A percentile compares a stretch with the other conserved stretches of the same genome.
These are phyloP conservation scores for Gobionotothen gibberifrons DNA, from an alignment of 2,797 vertebrate genomes.

Conservation along the genomic window DNA sequence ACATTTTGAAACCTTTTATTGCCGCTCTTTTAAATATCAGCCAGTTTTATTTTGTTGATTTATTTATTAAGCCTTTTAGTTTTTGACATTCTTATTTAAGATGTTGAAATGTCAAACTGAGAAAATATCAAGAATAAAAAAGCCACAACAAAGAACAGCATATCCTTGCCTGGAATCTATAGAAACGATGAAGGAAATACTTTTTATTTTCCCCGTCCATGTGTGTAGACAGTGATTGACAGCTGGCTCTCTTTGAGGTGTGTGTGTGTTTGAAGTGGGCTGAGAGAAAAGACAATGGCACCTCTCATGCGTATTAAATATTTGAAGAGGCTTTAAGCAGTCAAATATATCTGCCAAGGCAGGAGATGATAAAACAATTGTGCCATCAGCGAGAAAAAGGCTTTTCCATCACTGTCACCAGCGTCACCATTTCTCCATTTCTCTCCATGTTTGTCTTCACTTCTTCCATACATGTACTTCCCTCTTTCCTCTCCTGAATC, in stretches of 20 bases:
- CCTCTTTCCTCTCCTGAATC: slow-evolving; percentile 1
- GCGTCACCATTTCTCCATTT: slow-evolving; percentile 9
- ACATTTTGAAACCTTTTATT: background rate
- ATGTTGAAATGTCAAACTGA: background rate
- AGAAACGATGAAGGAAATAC: slow-evolving; percentile 34
- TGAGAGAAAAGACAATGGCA: slow-evolving; percentile 55
- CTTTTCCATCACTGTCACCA: slow-evolving; percentile 4
- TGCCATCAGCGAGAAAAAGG: slow-evolving; percentile 27
- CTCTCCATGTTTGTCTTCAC: slow-evolving; percentile 20
- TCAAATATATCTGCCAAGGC: slow-evolving; percentile 45
- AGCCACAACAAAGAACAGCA: slow-evolving; percentile 10
- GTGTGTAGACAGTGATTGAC: slow-evolving; percentile 63
- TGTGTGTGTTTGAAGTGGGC: slow-evolving; percentile 62
- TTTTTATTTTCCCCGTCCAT: background rate
- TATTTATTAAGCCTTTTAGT: background rate
- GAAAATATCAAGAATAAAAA: slow-evolving; percentile 35
- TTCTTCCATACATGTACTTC: background rate
- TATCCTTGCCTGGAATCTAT: slow-evolving; percentile 13
- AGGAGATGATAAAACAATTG: slow-evolving; percentile 49
- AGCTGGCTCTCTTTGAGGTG: slow-evolving; percentile 54
- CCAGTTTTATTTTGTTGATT: background rate
- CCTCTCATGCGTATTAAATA: slow-evolving; percentile 64
- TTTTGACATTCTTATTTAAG: slow-evolving; percentile 10
- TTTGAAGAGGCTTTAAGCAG: slow-evolving; percentile 70
- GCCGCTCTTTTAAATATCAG: background rate